A percentile compares a stretch with the other conserved stretches of the same genome.
phyloP scores from a whole-genome alignment of 2,797 vertebrate species.

The Paratrypauchen microcephalus region DNA sequence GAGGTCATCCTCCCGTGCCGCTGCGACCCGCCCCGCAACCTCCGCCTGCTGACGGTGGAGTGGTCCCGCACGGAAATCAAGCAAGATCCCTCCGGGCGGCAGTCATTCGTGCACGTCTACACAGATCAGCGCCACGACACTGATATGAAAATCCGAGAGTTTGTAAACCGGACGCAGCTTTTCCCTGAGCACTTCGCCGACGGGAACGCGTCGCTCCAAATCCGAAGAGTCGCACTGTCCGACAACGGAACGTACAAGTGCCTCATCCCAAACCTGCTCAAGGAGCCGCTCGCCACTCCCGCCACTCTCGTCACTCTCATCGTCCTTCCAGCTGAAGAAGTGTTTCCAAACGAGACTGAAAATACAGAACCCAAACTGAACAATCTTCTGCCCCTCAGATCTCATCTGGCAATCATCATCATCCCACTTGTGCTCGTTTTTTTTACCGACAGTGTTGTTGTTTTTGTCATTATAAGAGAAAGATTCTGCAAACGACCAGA shows the following conservation, averaged over 20 bases:
- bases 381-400: too few species aligned
- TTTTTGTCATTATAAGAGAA: too few species aligned
- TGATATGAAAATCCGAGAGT: slow-evolving; percentile 20
- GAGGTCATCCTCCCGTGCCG: slow-evolving; percentile 35
- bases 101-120: slow-evolving; percentile 32
- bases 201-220: slow-evolving; percentile 34
- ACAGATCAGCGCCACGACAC: neutral
- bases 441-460: too few species aligned
- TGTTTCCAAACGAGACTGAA: too few species aligned
- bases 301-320: neutral
- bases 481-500: too few species aligned
- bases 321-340: slow-evolving; percentile 18
- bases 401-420: too few species aligned
- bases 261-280: slow-evolving; percentile 26
- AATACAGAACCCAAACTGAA: too few species aligned
- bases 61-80: slow-evolving; percentile 18
- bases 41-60: slow-evolving; percentile 21
- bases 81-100: neutral
- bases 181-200: neutral
- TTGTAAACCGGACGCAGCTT: slow-evolving; percentile 26
- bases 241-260: slow-evolving; percentile 30
- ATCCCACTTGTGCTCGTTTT: too few species aligned
- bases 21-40: neutral
- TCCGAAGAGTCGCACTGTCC: slow-evolving; percentile 9
- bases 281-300: too few species aligned